A percentile compares a stretch with the other conserved stretches of the same genome.
phyloP scores from a whole-genome alignment of 2,797 vertebrate genomes.

The Halcyon leucocephala region DNA sequence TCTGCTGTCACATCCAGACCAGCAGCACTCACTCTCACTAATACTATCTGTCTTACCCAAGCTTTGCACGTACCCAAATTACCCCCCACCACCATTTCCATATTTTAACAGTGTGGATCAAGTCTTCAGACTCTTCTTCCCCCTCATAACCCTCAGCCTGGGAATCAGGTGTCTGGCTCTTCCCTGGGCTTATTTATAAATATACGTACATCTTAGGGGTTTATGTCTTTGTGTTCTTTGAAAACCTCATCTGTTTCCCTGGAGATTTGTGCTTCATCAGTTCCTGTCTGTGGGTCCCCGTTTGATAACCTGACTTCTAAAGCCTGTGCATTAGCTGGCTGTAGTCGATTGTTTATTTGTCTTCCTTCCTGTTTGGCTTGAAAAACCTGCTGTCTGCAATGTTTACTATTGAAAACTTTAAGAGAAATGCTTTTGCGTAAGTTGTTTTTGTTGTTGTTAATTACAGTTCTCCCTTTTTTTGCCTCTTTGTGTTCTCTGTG shows the following conservation, averaged over 20 bases:
- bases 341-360: conserved; percentile 38
- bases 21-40: neutral
- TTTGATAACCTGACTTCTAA: conserved; percentile 35
- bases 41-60: neutral
- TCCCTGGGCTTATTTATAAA: conserved; percentile 13
- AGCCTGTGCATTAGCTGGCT: conserved; percentile 9
- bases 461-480: neutral
- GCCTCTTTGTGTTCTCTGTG: neutral
- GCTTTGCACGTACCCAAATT: neutral
- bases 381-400: conserved; percentile 25
- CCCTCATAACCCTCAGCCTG: neutral
- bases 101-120: neutral
- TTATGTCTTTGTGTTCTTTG: conserved; percentile 36
- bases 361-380: conserved; percentile 56
- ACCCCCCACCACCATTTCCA: neutral
- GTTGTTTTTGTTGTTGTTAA: conserved; percentile 14
- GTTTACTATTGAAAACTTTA: conserved; percentile 33
- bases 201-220: neutral
- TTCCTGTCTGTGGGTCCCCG: conserved; percentile 40
- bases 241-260: conserved; percentile 40
- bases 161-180: neutral
- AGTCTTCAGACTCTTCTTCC: neutral
- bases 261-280: conserved; percentile 46
- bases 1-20: neutral
- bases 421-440: neutral